Base-by-base conservation (phyloP, 2,888 invertebrate genomes). In the Pammene aurita region DNA sequence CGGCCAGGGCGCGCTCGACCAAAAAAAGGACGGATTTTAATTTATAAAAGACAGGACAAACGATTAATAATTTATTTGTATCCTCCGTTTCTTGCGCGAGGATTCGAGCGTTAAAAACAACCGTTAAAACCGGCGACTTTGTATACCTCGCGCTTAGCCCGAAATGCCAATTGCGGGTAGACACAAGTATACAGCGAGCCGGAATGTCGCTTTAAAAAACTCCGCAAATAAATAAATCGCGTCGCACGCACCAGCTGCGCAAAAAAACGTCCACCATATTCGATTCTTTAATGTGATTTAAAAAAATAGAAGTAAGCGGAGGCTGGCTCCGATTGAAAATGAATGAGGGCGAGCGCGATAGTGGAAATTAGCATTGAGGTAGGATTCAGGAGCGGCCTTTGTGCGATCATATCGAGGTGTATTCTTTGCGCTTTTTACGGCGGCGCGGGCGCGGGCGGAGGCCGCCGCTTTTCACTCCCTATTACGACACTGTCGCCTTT, bases 1-100 rank as follows among this genome's bases (percentile, higher is more conserved):
- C 81, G 77, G 77, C 74, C 83, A 75, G 80, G 83, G 78, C 85
- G 83, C 84, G 85, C 80, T 77, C 82, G 80, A 78, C 87, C 80
- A 86, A 90, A 91, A 92, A 91, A 92, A 90, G 85, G 81, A 86
- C 81, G 81, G 85, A 90, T 92, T 92, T 92, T 92, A 92, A 92
- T 92, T 92, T 92, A 92, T 91, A 92, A 91, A 90, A 89, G 92
- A 92, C 92, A 92, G 92, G 92, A 92, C 92, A 92, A 92, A 92
- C 92, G 92, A 92, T 92, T 92, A 92, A 92, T 92, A 92, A 92
- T 92, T 92, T 92, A 92, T 92, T 92, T 92, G 91, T 90, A 91
- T 90, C 90, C 86, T 85, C 84, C 84, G 85, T 85, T 92, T 88
- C 86, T 89, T 89, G 87, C 80, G 87, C 86, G 87, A 86, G 85